Evolutionary conservation across 2,888 invertebrate genomes (phyloP).

Genomic region (Troilus luridus): DNA sequence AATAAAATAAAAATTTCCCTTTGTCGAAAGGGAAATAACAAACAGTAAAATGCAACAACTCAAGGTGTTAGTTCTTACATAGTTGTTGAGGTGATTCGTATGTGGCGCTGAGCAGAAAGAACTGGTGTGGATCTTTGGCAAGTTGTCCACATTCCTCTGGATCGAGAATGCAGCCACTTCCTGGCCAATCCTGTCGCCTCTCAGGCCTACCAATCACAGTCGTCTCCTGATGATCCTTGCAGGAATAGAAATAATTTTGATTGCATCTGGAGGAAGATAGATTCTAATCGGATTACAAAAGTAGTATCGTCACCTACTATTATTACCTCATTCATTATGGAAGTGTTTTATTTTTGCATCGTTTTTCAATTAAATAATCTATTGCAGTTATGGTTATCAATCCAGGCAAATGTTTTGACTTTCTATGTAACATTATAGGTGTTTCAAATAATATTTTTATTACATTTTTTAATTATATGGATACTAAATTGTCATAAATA

Average conservation of each 20-base stretch:
- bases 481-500: too few species aligned
- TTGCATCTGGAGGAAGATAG: not conserved
- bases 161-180: conserved; percentile 23
- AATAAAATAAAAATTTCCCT: too few species aligned
- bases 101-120: not conserved
- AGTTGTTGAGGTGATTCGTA: not conserved
- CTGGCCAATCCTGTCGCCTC: not conserved
- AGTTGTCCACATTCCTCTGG: not conserved
- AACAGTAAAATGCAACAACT: not conserved
- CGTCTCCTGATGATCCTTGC: not conserved
- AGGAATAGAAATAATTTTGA: not conserved
- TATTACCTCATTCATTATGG: too few species aligned
- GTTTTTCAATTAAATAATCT: too few species aligned
- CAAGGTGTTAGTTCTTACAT: not conserved
- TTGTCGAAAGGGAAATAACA: too few species aligned
- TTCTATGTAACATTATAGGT: too few species aligned
- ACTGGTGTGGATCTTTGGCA: conserved; percentile 13
- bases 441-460: too few species aligned
- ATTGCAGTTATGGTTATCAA: too few species aligned
- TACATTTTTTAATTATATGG: too few species aligned
- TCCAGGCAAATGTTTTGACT: too few species aligned
- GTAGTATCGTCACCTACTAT: too few species aligned
- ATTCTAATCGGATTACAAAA: not conserved
- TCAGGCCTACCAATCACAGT: not conserved
- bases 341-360: too few species aligned